Conservation (phyloP, 1,140 invertebrate species). For the Procambarus clarkii region DNA sequence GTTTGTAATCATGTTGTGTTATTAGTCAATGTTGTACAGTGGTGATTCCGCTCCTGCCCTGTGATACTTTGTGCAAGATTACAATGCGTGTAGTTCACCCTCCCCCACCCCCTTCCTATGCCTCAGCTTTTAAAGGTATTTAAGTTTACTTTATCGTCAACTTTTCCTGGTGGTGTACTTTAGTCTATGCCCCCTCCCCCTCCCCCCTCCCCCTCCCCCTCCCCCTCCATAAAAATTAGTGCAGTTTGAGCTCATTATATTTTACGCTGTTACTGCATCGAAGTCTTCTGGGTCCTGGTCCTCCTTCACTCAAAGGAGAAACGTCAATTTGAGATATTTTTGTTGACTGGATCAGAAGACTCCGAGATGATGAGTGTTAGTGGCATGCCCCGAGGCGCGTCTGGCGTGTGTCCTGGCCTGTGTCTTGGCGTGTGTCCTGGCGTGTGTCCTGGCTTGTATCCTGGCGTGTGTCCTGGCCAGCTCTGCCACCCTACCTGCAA, state of each 20-base stretch:
- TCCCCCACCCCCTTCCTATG: too few species aligned
- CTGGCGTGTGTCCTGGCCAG: too few species aligned
- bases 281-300: background rate
- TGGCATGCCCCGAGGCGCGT: background rate
- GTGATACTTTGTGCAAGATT: too few species aligned
- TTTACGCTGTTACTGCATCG: background rate
- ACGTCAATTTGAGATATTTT: background rate
- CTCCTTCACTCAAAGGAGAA: background rate
- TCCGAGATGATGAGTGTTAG: background rate
- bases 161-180: background rate
- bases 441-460: too few species aligned
- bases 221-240: background rate
- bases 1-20: background rate
- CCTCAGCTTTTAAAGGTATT: background rate
- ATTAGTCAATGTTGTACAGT: slow-evolving; percentile 1
- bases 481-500: too few species aligned
- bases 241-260: background rate
- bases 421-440: background rate
- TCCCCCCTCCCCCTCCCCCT: too few species aligned
- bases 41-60: background rate
- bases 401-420: background rate
- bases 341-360: background rate
- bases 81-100: background rate
- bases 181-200: background rate
- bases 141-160: background rate